Evolutionary conservation across 2,113 vertebrate genomes (phyloP).

Genomic region (Lamprologus speciosus): DNA sequence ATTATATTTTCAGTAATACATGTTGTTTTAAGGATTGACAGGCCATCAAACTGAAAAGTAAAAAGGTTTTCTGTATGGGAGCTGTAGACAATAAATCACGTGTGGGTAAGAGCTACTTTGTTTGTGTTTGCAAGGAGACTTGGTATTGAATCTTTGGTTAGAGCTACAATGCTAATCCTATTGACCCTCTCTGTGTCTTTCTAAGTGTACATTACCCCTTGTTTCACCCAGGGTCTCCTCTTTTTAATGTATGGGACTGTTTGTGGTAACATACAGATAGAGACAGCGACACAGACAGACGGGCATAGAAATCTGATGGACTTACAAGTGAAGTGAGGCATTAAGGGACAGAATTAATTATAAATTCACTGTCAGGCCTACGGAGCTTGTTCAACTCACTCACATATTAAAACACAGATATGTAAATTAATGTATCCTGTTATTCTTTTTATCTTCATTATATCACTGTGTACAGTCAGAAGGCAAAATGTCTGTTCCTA

Average conservation of each 20-base stretch:
- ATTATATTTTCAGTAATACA: not conserved
- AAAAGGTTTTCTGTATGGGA: not conserved
- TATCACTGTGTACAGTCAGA: not conserved
- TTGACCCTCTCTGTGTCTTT: not conserved
- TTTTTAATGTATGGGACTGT: not conserved
- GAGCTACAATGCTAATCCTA: slow-evolving; percentile 3
- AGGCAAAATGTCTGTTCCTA: not conserved
- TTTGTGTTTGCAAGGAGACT: slow-evolving; percentile 9
- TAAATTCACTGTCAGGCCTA: not conserved
- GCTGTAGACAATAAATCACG: not conserved
- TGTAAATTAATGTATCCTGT: not conserved
- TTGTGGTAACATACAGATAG: not conserved
- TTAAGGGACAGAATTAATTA: not conserved
- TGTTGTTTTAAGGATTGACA: not conserved
- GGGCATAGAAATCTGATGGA: not conserved
- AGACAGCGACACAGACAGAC: not conserved
- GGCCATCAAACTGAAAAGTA: not conserved
- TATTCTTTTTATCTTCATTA: not conserved
- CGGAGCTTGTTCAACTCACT: not conserved
- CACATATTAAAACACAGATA: not conserved
- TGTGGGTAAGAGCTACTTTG: not conserved
- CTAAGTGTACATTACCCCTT: not conserved
- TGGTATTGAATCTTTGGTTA: slow-evolving; percentile 1
- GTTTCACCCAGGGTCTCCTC: not conserved
- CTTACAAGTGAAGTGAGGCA: not conserved